These are phyloP conservation scores for Tokudaia muenninki DNA, from an alignment of 2,797 vertebrate genomes.

Conservation along the genomic window DNA sequence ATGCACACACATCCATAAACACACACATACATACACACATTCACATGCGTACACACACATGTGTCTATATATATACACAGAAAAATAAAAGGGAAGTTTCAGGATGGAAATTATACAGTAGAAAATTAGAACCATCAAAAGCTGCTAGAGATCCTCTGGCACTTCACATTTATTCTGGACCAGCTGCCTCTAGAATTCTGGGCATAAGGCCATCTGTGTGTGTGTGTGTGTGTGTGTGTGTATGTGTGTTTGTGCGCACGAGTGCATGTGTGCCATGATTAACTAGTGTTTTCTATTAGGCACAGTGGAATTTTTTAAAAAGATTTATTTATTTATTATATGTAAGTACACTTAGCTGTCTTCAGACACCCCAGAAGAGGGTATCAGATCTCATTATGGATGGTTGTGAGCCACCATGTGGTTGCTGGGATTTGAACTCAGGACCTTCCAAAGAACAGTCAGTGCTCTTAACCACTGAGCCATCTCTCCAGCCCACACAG, in stretches of 20 bases:
- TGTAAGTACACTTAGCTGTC: too few species aligned
- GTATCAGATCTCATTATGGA: too few species aligned
- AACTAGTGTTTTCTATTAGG: background rate
- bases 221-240: too few species aligned
- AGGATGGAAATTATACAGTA: background rate
- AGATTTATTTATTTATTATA: too few species aligned
- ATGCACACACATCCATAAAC: background rate
- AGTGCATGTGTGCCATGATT: too few species aligned
- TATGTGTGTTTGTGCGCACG: too few species aligned
- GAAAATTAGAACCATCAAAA: background rate
- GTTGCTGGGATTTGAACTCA: too few species aligned
- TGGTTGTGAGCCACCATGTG: too few species aligned
- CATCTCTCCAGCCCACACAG: background rate
- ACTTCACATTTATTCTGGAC: background rate
- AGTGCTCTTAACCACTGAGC: too few species aligned
- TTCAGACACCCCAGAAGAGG: too few species aligned
- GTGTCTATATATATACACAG: background rate
- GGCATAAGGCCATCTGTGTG: background rate
- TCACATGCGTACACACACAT: rapidly evolving
- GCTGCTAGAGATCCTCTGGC: background rate
- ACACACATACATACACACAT: background rate
- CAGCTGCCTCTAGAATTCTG: background rate
- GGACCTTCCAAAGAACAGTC: too few species aligned
- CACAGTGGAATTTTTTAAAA: background rate
- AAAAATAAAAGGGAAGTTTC: background rate